Evolutionary conservation across 2,888 invertebrate genomes (phyloP), one percentile per base, ranked within the genome.

Genomic region (Ochropacha duplaris): DNA sequence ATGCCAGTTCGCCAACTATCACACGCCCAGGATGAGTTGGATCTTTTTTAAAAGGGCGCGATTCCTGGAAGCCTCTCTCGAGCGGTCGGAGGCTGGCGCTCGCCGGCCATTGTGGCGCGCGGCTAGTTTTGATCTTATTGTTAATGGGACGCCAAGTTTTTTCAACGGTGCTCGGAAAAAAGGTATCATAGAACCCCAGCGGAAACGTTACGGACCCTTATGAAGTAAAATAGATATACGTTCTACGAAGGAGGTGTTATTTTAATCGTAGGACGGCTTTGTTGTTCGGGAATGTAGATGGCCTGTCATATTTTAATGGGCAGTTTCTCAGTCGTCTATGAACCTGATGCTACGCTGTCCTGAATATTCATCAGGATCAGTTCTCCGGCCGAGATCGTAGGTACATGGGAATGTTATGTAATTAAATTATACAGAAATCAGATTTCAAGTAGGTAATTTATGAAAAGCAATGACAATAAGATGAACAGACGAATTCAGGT

Each of bases 111-210:
- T 90, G 90, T 90, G 85, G 81, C 80, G 80, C 84, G 92, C 89
- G 91, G 92, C 90, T 89, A 90, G 90, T 92, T 92, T 92, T 92
- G 92, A 92, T 92, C 89, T 91, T 90, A 92, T 92, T 92, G 87
- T 92, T 92, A 92, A 90, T 91, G 90, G 91, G 91, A 91, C 90
- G 90, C 90, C 87, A 90, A 84, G 88, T 90, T 92, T 92, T 92
- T 92, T 92, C 84, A 84, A 83, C 76, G 67, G 74, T 74, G 80
- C 81, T 84, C 81, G 90, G 90, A 91, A 92, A 92, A 90, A 88
- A 87, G 81, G 87, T 88, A 90, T 87, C 89, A 86, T 86, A 87
- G 85, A 87, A 86, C 84, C 91, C 90, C 91, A 88, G 85, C 92
- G 92, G 92, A 92, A 92, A 92, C 90, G 90, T 91, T 90, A 90